Percentiles rank a stretch among this genome's conserved stretches.
Evolutionary conservation across 2,797 vertebrate genomes (phyloP).

Genomic region (Sphenopsis melanotis): DNA sequence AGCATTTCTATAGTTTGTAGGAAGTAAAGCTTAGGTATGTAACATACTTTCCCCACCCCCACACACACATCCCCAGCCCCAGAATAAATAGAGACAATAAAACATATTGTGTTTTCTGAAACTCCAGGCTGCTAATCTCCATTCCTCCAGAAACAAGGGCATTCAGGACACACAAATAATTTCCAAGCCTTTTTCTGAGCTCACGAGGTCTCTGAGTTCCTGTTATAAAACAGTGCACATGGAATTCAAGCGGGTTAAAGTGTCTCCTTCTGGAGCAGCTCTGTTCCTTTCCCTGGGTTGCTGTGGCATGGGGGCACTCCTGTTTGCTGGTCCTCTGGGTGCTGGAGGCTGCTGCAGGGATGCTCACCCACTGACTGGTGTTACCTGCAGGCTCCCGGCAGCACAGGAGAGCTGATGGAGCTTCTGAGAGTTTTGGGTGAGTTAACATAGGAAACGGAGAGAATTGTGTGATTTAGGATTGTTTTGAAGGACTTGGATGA

Average conservation of each 20-base stretch:
- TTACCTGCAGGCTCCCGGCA: background rate
- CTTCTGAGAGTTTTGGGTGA: background rate
- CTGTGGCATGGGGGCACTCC: background rate
- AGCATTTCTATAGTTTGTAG: background rate
- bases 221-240: background rate
- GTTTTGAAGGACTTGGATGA: background rate
- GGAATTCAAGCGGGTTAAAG: background rate
- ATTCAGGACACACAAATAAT: background rate
- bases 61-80: background rate
- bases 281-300: background rate
- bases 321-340: background rate
- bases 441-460: background rate
- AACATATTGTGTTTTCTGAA: background rate
- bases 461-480: background rate
- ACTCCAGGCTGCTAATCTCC: background rate
- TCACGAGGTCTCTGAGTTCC: accelerated
- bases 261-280: background rate
- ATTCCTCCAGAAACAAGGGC: background rate
- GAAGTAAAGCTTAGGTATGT: background rate
- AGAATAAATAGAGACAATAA: background rate
- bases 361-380: accelerated
- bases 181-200: background rate
- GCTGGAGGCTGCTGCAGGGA: accelerated
- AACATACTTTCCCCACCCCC: background rate
- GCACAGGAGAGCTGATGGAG: background rate